Base-by-base conservation (phyloP, 2,888 invertebrate genomes). In the Drymonia ruficornis region DNA sequence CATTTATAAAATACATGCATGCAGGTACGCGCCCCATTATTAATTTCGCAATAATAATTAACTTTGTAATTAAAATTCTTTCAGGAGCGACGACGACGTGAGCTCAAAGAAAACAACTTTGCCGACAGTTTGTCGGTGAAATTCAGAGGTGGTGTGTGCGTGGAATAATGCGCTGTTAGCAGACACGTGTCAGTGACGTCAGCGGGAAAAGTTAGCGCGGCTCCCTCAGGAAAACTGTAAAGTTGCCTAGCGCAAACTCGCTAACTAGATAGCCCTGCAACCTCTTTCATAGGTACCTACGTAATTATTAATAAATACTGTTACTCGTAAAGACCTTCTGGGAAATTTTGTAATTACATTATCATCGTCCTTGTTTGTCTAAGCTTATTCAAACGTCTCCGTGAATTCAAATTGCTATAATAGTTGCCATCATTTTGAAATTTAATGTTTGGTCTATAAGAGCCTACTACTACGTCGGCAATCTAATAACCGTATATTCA, bases 131-230 rank as follows among this genome's bases (percentile, higher is more conserved):
- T 76, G 73, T 76, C 69, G 68, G 55, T 50, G 61, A 65, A 74
- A 72, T 72, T 74, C 71, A 61, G 61, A 74, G 13, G 43, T 2
- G 36, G 36, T 23, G 18, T 44, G 60, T 52, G 57, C 57, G 54
- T 59, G 59, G 69, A 74, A 74, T 76, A 72, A 73, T 69, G 71
- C 63, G 67, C 66, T 67, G 68, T 66, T 76, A 64, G 70, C 70
- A 72, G 73, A 63, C 70, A 43, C 11, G 40, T n/a, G n/a, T 16
- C 40, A 40, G 38, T 16, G 16, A 71, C 71, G 76, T 78, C 77
- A 72, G 75, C 67, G 66, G 67, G 65, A 67, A 78, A 83, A 84
- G 76, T 85, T 80, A 49, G 49, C 53, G 55, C 71, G 76, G 76
- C 74, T 78, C 75, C 75, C 67, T 61, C 34, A 63, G 73, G 71